phyloP scores from a whole-genome alignment of 2,888 invertebrate genomes.

The Pedicia rivosa region DNA sequence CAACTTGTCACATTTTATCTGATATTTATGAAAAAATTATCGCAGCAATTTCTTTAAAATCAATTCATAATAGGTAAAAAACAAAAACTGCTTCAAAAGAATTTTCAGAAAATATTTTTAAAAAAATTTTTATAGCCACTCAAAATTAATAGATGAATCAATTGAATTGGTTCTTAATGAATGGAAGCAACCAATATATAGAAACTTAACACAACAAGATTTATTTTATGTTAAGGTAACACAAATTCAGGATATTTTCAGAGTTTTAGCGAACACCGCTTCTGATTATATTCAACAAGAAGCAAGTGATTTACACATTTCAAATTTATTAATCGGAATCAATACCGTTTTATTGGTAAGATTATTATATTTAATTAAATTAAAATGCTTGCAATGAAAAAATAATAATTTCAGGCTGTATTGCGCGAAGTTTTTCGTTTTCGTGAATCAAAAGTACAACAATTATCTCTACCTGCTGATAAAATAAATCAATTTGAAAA shows the following conservation, averaged over 20 bases:
- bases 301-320: constrained; percentile 37
- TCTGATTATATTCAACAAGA: constrained; percentile 43
- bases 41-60: constrained; percentile 53
- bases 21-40: constrained; percentile 69
- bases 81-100: not conserved
- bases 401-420: constrained; percentile 31
- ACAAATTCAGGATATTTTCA: constrained; percentile 46
- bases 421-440: constrained; percentile 47
- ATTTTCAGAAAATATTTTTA: constrained; percentile 2
- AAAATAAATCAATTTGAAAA: constrained; percentile 36
- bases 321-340: constrained; percentile 35
- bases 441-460: constrained; percentile 39
- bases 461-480: constrained; percentile 32
- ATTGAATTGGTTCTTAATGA: constrained; percentile 36
- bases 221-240: constrained; percentile 58
- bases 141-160: constrained; percentile 35
- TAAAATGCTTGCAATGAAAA: constrained; percentile 4
- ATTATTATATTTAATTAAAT: constrained; percentile 4
- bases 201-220: constrained; percentile 49
- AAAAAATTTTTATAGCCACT: constrained; percentile 13
- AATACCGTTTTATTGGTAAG: constrained; percentile 40
- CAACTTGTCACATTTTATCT: constrained; percentile 39
- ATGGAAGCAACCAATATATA: constrained; percentile 29
- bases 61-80: constrained; percentile 33
- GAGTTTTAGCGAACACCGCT: constrained; percentile 41